Evolutionary conservation across 2,113 vertebrate genomes (phyloP), one percentile per base, ranked within the genome.

Genomic region (Epinephelus fuscoguttatus): DNA sequence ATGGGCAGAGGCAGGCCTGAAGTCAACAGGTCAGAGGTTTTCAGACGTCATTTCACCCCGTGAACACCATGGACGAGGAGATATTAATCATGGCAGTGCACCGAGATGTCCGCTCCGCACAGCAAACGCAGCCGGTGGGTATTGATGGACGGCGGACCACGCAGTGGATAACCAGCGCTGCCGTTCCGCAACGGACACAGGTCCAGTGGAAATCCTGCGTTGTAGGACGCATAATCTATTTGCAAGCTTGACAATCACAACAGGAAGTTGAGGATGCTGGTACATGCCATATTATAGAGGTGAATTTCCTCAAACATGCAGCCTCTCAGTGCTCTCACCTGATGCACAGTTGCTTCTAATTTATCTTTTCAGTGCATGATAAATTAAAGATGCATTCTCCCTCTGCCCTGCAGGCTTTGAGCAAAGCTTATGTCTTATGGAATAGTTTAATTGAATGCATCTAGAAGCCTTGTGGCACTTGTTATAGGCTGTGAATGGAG

Each of bases 381-480:
- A 1, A 70, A 42, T 78, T 49, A 68, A 47, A 71, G 37, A 40
- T 76, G 47, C 45, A 30, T 60, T 53, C 9, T 50, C n/a, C 27
- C 47, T 40, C 64, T 53, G 40, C 33, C 52, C 70, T 80, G 21
- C 50, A 64, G 60, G 69, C 78, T 63, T 66, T 75, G 23, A 47
- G 25, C 19, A 68, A 42, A 61, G n/a, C 45, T 23, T 1, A 7
- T 45, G 30, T 45, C 9, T 69, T 45, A 45, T 81, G 6, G 53
- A 0, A 17, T 37, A 40, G 17, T 73, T 78, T 53, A 52, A 47
- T 23, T 67, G 40, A 76, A 75, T 70, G 62, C 52, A 62, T 25
- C 23, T 18, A 70, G 47, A 75, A 52, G 7, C 13, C 12, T 23
- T 6, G 21, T 70, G 62, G 50, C 13, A 78, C 78, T 85, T 88